A percentile compares a stretch with the other conserved stretches of the same genome.
phyloP scores from a whole-genome alignment of 1,140 invertebrate genomes.

The Eurytemora carolleeae region DNA sequence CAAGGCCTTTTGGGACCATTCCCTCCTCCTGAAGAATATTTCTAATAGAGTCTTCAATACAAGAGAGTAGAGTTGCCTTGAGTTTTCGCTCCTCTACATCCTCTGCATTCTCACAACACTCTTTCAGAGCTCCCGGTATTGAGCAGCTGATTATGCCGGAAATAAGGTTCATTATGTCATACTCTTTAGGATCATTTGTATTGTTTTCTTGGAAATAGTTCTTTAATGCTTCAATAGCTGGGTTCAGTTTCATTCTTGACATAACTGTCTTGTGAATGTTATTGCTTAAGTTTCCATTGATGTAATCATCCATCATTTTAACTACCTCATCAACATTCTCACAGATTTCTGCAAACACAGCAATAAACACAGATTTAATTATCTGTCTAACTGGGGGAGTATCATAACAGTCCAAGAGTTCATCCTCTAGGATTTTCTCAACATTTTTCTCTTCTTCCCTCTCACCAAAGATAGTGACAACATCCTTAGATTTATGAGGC shows the following conservation, averaged over 20 bases:
- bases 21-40: slow-evolving; percentile 18
- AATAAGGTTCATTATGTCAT: slow-evolving; percentile 17
- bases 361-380: slow-evolving; percentile 1
- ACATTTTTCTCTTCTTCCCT: slow-evolving; percentile 38
- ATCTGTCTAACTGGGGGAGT: slow-evolving; percentile 18
- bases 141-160: slow-evolving; percentile 17
- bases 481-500: slow-evolving; percentile 29
- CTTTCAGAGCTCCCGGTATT: slow-evolving; percentile 17
- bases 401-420: slow-evolving; percentile 32
- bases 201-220: slow-evolving; percentile 3
- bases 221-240: slow-evolving; percentile 9
- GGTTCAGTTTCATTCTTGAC: slow-evolving; percentile 11
- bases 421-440: slow-evolving; percentile 35
- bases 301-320: neutral
- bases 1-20: slow-evolving; percentile 16
- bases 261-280: slow-evolving; percentile 3
- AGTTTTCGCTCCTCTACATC: slow-evolving; percentile 16
- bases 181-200: slow-evolving; percentile 17
- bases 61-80: slow-evolving; percentile 7
- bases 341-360: slow-evolving; percentile 10
- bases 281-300: neutral
- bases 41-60: slow-evolving; percentile 15
- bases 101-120: slow-evolving; percentile 15
- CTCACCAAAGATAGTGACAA: slow-evolving; percentile 20
- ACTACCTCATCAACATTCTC: slow-evolving; percentile 1